Conservation (phyloP, 2,797 vertebrate genomes). For the Galagoides demidoff region DNA sequence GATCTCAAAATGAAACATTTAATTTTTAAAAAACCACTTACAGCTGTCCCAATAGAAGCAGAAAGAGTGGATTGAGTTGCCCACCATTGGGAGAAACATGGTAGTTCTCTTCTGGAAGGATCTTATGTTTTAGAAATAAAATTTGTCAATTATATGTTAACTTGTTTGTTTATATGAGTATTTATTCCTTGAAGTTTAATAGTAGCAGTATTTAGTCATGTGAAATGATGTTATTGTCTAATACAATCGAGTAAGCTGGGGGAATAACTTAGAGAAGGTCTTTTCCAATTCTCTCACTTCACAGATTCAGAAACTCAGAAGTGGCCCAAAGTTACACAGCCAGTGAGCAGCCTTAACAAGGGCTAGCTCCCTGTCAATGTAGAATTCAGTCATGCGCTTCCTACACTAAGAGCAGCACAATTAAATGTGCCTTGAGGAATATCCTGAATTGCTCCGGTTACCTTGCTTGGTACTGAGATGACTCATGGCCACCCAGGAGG, state of each 20-base stretch:
- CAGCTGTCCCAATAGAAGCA: background rate
- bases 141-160: background rate
- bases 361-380: background rate
- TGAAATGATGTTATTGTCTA: background rate
- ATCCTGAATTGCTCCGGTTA: background rate
- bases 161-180: background rate
- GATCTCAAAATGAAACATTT: background rate
- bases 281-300: background rate
- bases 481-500: background rate
- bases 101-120: background rate
- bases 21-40: background rate
- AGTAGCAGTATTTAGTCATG: background rate
- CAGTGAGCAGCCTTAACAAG: background rate
- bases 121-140: background rate
- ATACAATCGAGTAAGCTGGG: background rate
- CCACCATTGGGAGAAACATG: background rate
- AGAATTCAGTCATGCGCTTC: background rate
- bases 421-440: background rate
- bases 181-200: background rate
- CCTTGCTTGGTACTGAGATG: background rate
- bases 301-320: background rate
- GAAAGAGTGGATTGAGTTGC: background rate
- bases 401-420: background rate
- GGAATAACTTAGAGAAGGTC: background rate
- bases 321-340: background rate